These are phyloP conservation scores for Cathartes aura DNA, from an alignment of 2,113 vertebrate species.

Conservation along the genomic window DNA sequence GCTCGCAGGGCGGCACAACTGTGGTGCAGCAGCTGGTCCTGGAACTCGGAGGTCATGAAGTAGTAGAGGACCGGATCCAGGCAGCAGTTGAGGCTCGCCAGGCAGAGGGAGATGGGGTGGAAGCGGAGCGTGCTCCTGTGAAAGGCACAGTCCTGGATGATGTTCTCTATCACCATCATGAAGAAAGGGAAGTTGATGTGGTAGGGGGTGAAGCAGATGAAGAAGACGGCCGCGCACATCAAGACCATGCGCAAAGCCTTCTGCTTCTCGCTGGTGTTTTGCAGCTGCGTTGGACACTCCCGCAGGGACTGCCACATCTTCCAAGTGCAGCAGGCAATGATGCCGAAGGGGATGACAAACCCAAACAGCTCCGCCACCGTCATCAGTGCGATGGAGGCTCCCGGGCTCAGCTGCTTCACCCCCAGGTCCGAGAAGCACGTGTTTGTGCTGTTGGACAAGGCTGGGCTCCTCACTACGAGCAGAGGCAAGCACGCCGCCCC, in stretches of 20 bases:
- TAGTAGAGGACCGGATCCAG: constrained; percentile 92
- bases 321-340: constrained; percentile 82
- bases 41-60: constrained; percentile 90
- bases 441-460: constrained; percentile 18
- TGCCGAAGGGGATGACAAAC: constrained; percentile 82
- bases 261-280: constrained; percentile 70
- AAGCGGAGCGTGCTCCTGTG: constrained; percentile 70
- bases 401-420: constrained; percentile 53
- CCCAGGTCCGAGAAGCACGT: constrained; percentile 89
- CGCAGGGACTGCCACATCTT: constrained; percentile 80
- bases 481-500: constrained; percentile 82
- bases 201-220: constrained; percentile 90
- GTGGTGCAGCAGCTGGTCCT: constrained; percentile 73
- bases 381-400: constrained; percentile 73
- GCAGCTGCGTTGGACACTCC: background rate
- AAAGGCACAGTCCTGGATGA: constrained; percentile 75
- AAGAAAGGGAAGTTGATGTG: constrained; percentile 91
- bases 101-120: constrained; percentile 86
- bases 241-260: constrained; percentile 86
- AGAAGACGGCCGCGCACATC: constrained; percentile 83
- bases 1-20: constrained; percentile 14
- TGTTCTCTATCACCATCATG: constrained; percentile 80
- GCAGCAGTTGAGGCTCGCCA: constrained; percentile 90
- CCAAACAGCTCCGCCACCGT: constrained; percentile 82
- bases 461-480: constrained; percentile 78